Percentiles rank a stretch among this genome's conserved stretches.
Evolutionary conservation across 2,888 invertebrate genomes (phyloP).

Genomic region (Stegophylla sp.): DNA sequence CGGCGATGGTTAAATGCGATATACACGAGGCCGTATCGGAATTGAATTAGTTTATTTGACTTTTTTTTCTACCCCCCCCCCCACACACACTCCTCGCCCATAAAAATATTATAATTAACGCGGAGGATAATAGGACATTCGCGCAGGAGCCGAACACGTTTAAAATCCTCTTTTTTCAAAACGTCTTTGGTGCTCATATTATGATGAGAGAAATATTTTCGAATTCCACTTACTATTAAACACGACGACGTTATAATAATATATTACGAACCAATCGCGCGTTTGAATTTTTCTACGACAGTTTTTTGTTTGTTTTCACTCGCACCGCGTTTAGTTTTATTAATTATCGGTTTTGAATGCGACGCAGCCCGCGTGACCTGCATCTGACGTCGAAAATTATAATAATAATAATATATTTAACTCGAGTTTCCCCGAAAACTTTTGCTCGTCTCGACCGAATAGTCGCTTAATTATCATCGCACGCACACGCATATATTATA

Average conservation of each 20-base stretch:
- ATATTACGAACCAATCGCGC: neutral
- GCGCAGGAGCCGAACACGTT: neutral
- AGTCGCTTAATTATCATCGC: neutral
- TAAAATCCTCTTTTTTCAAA: neutral
- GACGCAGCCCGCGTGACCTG: neutral
- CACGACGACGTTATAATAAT: too few species aligned
- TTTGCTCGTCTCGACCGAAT: neutral
- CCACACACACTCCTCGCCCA: too few species aligned
- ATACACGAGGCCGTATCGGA: neutral
- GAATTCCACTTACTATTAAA: too few species aligned
- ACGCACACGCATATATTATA: too few species aligned
- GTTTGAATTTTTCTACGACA: neutral
- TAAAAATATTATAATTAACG: too few species aligned
- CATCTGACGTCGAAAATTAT: slow-evolving; percentile 19
- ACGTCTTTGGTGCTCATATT: neutral
- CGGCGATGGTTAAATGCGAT: neutral
- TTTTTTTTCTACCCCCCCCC: too few species aligned
- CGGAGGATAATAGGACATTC: too few species aligned
- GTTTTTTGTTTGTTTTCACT: neutral
- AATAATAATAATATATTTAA: slow-evolving; percentile 31
- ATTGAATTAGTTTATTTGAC: neutral
- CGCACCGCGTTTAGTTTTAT: neutral
- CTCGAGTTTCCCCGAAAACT: neutral
- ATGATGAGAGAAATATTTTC: too few species aligned
- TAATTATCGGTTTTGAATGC: slow-evolving; percentile 1